Conservation (phyloP, 2,113 vertebrate species). For the Natator depressus region DNA sequence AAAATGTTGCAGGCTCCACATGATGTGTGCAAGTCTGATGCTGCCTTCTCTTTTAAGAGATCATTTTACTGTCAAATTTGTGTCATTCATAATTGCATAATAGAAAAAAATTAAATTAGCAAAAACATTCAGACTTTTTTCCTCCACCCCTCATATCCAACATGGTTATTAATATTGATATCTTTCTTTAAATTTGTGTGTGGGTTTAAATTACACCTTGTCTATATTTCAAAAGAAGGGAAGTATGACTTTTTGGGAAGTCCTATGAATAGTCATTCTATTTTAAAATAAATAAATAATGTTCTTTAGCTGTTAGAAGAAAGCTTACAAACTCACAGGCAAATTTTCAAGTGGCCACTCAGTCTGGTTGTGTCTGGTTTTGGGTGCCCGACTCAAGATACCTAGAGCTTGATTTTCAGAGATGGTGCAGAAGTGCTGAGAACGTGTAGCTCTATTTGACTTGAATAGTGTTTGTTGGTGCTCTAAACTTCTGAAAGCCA, state of each 20-base stretch:
- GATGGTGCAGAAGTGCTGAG: background rate
- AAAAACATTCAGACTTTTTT: background rate
- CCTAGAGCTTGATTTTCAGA: background rate
- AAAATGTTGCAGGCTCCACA: background rate
- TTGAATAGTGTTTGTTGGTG: background rate
- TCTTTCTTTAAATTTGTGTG: background rate
- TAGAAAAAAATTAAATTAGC: background rate
- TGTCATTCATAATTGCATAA: background rate
- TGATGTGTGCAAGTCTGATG: background rate
- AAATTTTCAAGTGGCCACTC: background rate
- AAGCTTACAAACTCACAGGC: background rate
- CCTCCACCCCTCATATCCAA: background rate
- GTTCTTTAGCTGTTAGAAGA: background rate
- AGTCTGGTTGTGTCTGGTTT: background rate
- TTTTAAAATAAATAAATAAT: fast-evolving
- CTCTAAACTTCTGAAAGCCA: background rate
- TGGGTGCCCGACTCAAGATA: background rate
- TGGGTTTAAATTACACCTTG: background rate
- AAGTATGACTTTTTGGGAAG: background rate
- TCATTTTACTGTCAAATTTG: background rate
- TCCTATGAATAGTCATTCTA: background rate
- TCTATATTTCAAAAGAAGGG: background rate
- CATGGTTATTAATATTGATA: background rate
- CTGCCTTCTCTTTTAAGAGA: background rate
- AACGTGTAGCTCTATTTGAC: background rate